Conservation (phyloP, 2,113 vertebrate genomes). For the Chamaetylas fuelleborni region DNA sequence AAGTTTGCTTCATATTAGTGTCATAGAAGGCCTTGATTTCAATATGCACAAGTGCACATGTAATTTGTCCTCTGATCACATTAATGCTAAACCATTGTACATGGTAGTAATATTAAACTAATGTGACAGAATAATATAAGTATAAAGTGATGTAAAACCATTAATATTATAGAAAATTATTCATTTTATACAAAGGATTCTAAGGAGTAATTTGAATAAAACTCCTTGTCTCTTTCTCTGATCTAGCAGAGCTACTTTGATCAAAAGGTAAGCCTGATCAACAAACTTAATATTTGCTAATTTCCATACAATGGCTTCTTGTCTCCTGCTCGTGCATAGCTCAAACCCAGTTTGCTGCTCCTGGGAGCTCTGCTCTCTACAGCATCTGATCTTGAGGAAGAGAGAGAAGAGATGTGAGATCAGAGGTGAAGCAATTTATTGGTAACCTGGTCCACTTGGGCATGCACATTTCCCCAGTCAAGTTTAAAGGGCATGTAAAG, state of each 20-base stretch:
- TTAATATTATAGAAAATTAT: slow-evolving; percentile 66
- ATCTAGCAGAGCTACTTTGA: slow-evolving; percentile 27
- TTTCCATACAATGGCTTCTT: not conserved
- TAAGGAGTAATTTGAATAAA: slow-evolving; percentile 51
- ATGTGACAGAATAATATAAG: slow-evolving; percentile 67
- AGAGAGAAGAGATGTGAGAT: not conserved
- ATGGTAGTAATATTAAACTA: slow-evolving; percentile 63
- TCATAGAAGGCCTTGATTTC: slow-evolving; percentile 60
- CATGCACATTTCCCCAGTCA: not conserved
- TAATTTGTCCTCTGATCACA: slow-evolving; percentile 70
- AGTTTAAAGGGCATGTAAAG: slow-evolving; percentile 23
- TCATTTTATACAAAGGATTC: slow-evolving; percentile 39
- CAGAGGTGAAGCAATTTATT: not conserved
- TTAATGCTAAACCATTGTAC: slow-evolving; percentile 62
- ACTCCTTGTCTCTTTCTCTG: slow-evolving; percentile 15
- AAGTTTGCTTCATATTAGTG: slow-evolving; percentile 62
- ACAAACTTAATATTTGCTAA: not conserved
- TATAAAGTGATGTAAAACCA: slow-evolving; percentile 64
- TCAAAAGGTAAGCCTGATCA: slow-evolving; percentile 23
- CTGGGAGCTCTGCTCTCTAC: not conserved
- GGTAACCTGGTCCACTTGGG: slow-evolving; percentile 8
- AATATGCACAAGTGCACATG: slow-evolving; percentile 62
- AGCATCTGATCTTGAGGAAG: not conserved
- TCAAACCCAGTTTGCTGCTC: not conserved
- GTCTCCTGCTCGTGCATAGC: not conserved